Evolutionary conservation across 2,113 vertebrate genomes (phyloP), one percentile per base, ranked within the genome.

Genomic region (Hoplias malabaricus): DNA sequence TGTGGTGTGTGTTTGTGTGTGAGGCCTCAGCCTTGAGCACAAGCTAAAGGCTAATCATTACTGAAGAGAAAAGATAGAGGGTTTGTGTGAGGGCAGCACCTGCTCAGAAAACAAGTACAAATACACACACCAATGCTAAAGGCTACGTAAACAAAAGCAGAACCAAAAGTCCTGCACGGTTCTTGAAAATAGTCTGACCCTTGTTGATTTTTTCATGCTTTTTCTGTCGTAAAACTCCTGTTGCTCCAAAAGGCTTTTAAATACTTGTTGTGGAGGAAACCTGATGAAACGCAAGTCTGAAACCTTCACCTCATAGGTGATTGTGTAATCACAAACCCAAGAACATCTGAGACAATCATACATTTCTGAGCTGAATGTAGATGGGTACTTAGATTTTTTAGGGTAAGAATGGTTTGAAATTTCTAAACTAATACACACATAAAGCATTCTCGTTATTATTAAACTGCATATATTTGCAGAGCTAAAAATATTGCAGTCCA

Each of bases 91-190:
- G 25, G 40, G 10, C 12, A 69, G 12, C 61, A 76, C 67, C 73
- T 59, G 59, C 3, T 29, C 31, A 66, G 13, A 16, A 9, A 62
- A 9, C 10, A 14, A 56, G 46, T 53, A 48, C 63, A 21, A 31
- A 48, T 12, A 40, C 23, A 66, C 11, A 27, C 31, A 54, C 63
- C 54, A 59, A 34, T 48, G 36, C n/a, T 23, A 14, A 31, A 8
- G 21, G 36, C 68, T 48, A 81, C 79, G 82, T 67, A 83, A 36
- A 29, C 29, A 33, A 16, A 34, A 86, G 79, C 83, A 83, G 83
- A 80, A 66, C 77, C 2, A 50, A 72, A 73, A 27, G 66, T 34
- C 68, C 29, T 8, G 12, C 57, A 34, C 29, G 25, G 57, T 19
- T 2, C 48, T 53, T 16, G 16, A 6, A n/a, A n/a, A n/a, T n/a